phyloP scores from a whole-genome alignment of 2,797 vertebrate genomes.

The Prionace glauca region DNA sequence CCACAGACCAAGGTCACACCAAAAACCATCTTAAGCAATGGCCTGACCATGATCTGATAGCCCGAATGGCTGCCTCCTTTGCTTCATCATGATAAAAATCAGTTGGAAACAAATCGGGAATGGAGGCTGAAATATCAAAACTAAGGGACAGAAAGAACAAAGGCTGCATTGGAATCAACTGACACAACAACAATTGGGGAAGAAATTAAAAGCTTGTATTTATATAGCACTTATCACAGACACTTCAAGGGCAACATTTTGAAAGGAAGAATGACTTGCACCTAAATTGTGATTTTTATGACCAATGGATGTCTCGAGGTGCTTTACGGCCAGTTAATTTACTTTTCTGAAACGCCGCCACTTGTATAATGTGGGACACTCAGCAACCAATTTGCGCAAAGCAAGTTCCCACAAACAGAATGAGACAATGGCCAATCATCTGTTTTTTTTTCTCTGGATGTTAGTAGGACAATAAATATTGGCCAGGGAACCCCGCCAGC shows the following conservation, averaged over 20 bases:
- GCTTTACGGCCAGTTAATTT: not conserved
- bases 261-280: not conserved
- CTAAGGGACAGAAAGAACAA: not conserved
- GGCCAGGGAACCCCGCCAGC: not conserved
- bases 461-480: not conserved
- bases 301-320: too few relatives aligned
- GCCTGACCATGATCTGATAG: too few relatives aligned
- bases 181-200: not conserved
- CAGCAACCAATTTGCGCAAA: not conserved
- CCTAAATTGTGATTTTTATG: not conserved
- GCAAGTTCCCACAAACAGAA: not conserved
- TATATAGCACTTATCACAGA: too few relatives aligned
- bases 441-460: not conserved
- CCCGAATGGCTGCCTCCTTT: too few relatives aligned
- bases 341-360: not conserved
- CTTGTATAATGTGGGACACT: not conserved
- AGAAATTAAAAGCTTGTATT: too few relatives aligned
- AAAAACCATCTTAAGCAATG: not conserved
- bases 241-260: too few relatives aligned
- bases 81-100: not conserved
- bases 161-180: not conserved
- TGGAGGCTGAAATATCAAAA: not conserved
- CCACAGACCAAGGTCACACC: not conserved
- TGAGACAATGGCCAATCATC: not conserved
- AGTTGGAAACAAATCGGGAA: not conserved